These are phyloP conservation scores for Pangasius macronema DNA, from an alignment of 2,797 vertebrate species.

Conservation along the genomic window DNA sequence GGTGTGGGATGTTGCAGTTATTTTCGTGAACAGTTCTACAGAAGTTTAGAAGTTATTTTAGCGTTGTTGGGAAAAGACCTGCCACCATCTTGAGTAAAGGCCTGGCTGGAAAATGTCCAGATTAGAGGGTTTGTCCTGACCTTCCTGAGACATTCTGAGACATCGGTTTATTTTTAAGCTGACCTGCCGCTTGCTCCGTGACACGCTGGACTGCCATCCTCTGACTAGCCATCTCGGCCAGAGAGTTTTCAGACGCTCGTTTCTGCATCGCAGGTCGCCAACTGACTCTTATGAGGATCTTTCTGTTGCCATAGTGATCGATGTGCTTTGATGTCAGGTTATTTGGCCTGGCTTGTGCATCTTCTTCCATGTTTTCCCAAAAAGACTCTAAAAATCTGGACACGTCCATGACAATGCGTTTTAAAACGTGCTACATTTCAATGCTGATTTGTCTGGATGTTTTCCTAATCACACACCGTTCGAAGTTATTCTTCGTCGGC, in stretches of 20 bases:
- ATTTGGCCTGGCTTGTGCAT: constrained; percentile 65
- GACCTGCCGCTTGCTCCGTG: not conserved
- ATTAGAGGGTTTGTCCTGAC: constrained; percentile 25
- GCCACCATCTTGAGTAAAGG: not conserved
- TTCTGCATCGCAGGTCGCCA: constrained; percentile 69
- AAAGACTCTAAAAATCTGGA: constrained; percentile 27
- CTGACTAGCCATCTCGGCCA: constrained; percentile 15
- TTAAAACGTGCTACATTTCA: not conserved
- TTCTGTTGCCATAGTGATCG: constrained; percentile 79
- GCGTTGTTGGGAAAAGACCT: not conserved
- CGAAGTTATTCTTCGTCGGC: not conserved
- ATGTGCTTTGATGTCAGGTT: constrained; percentile 74
- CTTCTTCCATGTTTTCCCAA: constrained; percentile 54
- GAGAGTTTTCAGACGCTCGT: constrained; percentile 64
- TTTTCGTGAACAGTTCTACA: constrained; percentile 8
- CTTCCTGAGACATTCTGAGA: constrained; percentile 41
- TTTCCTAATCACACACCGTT: not conserved
- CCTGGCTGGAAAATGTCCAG: not conserved
- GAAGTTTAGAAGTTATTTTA: constrained; percentile 2
- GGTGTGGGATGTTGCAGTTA: not conserved
- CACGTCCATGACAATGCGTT: not conserved
- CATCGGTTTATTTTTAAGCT: constrained; percentile 60
- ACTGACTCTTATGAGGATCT: constrained; percentile 67
- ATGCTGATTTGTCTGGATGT: not conserved
- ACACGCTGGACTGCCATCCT: not conserved